Evolutionary conservation across 2,797 vertebrate species (phyloP), one percentile per base, ranked within the genome.

Genomic region (Silurus lanzhouensis): DNA sequence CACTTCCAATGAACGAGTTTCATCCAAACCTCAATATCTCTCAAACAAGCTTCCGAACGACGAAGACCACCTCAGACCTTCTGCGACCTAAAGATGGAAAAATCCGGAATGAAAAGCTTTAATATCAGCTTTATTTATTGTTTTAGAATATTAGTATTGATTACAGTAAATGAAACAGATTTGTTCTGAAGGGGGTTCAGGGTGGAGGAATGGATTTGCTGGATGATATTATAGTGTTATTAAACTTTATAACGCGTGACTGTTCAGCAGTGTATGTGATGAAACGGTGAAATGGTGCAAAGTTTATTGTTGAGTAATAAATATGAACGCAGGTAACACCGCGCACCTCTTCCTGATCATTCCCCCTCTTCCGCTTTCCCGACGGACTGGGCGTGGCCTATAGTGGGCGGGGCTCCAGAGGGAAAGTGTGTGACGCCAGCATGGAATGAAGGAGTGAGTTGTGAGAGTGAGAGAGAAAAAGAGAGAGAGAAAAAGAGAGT

Each of bases 371-470:
- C 78, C 78, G 78, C 61, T 3, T 81, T 52, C 10, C 52, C 20
- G 79, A 10, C 10, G 57, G 15, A 58, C 77, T 85, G 93, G 95
- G 95, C 90, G 94, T 94, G 90, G 93, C 92, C 58, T 57, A 6
- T 1, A 0, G 31, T 79, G 84, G 90, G 71, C 48, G 25, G 92
- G 91, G 85, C 64, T 66, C 60, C 5, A 46, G 48, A 52, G 48
- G 46, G 72, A 38, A 90, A 76, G 83, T 90, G 87, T 96, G 87
- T 96, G 96, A 96, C 95, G 95, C 95, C 94, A 93, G 91, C 87
- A 87, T 90, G 95, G 95, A 95, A 95, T 95, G 95, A 95, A 95
- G 95, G 95, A 95, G 95, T 94, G 95, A 64, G 38, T 67, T 25
- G n/a, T 14, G 70, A 46, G 38, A 71, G 31, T 44, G 38, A 46